Conservation (phyloP, 2,797 vertebrate species). For the Vultur gryphus region DNA sequence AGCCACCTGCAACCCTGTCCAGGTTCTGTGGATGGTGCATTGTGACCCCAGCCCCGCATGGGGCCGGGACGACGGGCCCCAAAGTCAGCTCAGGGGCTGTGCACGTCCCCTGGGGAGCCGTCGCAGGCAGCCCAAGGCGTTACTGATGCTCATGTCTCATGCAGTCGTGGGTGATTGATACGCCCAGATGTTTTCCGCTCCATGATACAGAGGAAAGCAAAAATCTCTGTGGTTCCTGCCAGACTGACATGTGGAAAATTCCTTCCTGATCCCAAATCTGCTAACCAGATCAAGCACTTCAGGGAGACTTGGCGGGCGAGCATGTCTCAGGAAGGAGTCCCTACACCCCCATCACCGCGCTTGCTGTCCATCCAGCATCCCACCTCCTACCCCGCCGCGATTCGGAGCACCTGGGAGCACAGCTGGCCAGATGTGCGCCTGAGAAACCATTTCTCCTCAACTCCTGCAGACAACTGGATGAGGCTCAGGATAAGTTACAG, state of each 20-base stretch:
- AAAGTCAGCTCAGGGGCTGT: background rate
- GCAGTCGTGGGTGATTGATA: background rate
- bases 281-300: background rate
- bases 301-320: background rate
- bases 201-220: background rate
- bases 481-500: background rate
- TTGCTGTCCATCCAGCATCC: background rate
- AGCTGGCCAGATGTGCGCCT: background rate
- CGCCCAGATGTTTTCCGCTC: constrained; percentile 33
- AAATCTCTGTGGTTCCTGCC: background rate
- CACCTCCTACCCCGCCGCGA: rapidly evolving
- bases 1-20: background rate
- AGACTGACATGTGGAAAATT: constrained; percentile 23
- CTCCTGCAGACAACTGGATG: background rate
- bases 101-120: background rate
- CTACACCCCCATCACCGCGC: rapidly evolving
- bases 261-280: background rate
- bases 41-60: rapidly evolving
- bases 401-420: background rate
- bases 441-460: rapidly evolving
- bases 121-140: background rate
- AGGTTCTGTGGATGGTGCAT: background rate
- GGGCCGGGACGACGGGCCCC: rapidly evolving
- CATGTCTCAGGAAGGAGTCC: rapidly evolving
- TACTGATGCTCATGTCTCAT: background rate